Percentiles rank a stretch among this genome's conserved stretches.
Evolutionary conservation across 2,113 vertebrate genomes (phyloP).

Genomic region (Apodemus sylvaticus): DNA sequence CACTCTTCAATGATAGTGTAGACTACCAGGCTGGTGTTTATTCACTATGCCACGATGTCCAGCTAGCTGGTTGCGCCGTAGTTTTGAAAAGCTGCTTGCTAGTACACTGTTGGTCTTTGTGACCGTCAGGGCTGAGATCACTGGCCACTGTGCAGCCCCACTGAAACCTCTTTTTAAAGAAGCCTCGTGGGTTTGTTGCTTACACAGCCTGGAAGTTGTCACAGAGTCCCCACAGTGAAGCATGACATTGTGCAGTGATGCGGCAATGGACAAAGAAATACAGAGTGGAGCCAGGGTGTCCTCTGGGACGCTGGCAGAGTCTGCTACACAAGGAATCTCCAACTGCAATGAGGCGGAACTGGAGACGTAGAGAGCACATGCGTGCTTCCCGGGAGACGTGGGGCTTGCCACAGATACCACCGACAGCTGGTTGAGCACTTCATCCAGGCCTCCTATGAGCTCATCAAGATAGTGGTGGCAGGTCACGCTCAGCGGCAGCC

Average conservation of each 20-base stretch:
- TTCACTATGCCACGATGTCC: not conserved
- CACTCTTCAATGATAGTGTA: not conserved
- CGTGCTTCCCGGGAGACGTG: not conserved
- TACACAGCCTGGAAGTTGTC: slow-evolving; percentile 36
- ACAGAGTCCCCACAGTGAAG: slow-evolving; percentile 49
- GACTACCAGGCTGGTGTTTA: not conserved
- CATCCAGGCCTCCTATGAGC: not conserved
- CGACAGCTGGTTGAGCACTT: not conserved
- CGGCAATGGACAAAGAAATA: not conserved
- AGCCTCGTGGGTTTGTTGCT: not conserved
- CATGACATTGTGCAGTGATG: slow-evolving; percentile 52
- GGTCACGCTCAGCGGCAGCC: not conserved
- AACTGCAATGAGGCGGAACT: slow-evolving; percentile 50
- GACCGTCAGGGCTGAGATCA: not conserved
- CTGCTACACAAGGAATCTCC: slow-evolving; percentile 20
- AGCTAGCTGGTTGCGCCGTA: not conserved
- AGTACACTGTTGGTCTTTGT: not conserved
- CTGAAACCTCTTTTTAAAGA: not conserved
- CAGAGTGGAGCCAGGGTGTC: slow-evolving; percentile 47
- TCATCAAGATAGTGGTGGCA: not conserved
- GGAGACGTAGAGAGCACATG: not conserved
- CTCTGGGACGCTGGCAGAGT: slow-evolving; percentile 41
- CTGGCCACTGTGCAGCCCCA: not conserved
- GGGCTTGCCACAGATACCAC: not conserved
- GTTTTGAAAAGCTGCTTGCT: not conserved